Evolutionary conservation across 2,888 invertebrate species (phyloP).

Genomic region (Cylindroiulus punctatus): DNA sequence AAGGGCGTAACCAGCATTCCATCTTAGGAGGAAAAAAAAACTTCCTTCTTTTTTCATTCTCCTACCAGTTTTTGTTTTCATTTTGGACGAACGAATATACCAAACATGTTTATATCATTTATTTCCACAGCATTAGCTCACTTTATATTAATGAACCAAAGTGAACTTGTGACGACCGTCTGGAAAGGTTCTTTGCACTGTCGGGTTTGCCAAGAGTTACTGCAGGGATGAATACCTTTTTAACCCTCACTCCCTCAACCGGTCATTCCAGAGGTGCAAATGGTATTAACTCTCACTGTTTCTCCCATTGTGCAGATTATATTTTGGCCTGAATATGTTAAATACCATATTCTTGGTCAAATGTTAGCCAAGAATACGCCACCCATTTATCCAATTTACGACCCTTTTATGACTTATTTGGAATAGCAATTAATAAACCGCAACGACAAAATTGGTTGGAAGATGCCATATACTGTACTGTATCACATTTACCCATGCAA

Average conservation of each 20-base stretch:
- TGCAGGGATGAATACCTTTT: constrained; percentile 15
- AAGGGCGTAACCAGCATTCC: constrained; percentile 46
- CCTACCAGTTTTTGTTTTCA: constrained; percentile 32
- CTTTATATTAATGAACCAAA: constrained; percentile 44
- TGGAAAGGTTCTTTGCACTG: constrained; percentile 49
- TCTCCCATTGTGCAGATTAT: background rate
- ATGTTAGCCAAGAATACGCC: background rate
- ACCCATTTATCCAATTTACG: constrained; percentile 8
- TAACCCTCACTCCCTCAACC: constrained; percentile 10
- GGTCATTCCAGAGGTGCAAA: background rate
- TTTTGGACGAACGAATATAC: constrained; percentile 31
- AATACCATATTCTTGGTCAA: background rate
- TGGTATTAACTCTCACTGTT: background rate
- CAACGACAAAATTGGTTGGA: constrained; percentile 9
- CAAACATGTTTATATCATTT: constrained; percentile 40
- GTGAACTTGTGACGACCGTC: constrained; percentile 44
- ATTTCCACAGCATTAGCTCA: background rate
- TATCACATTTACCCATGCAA: background rate
- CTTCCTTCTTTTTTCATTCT: constrained; percentile 27
- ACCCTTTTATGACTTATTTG: background rate
- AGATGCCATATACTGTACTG: background rate
- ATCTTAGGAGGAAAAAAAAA: constrained; percentile 1
- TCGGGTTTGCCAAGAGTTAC: constrained; percentile 14
- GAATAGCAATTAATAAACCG: background rate
- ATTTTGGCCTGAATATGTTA: background rate